phyloP scores from a whole-genome alignment of 2,888 invertebrate species.

The Ditula angustiorana region DNA sequence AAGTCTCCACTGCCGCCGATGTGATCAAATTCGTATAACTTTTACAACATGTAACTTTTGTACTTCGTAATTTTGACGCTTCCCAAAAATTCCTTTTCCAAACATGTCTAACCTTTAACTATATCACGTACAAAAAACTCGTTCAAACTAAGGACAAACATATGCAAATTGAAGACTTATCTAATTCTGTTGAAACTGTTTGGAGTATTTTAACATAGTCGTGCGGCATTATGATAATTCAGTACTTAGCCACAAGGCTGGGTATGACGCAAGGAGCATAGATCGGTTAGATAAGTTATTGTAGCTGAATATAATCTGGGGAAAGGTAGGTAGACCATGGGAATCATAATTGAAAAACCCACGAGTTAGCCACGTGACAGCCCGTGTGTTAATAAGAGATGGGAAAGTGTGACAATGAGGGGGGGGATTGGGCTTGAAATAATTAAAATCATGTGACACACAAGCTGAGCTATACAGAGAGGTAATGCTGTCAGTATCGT shows the following conservation, averaged over 20 bases:
- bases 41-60: no score
- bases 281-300: conserved; percentile 41
- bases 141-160: conserved; percentile 11
- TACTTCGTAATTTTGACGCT: background rate
- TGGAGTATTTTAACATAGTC: conserved; percentile 37
- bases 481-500: no score
- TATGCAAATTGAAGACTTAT: conserved; percentile 30
- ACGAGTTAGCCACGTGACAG: no score
- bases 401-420: no score
- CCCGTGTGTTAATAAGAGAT: no score
- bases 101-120: background rate
- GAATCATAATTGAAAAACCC: background rate
- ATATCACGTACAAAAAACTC: conserved; percentile 13
- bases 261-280: conserved; percentile 40
- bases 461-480: no score
- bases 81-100: background rate
- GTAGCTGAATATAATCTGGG: conserved; percentile 2
- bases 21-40: no score
- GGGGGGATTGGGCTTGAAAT: no score
- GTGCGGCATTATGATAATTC: conserved; percentile 47
- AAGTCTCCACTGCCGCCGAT: no score
- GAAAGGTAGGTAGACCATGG: background rate
- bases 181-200: conserved; percentile 25
- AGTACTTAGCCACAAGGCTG: conserved; percentile 43
- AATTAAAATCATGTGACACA: no score